Evolutionary conservation across 2,113 vertebrate genomes (phyloP).

Genomic region (Otis tarda): DNA sequence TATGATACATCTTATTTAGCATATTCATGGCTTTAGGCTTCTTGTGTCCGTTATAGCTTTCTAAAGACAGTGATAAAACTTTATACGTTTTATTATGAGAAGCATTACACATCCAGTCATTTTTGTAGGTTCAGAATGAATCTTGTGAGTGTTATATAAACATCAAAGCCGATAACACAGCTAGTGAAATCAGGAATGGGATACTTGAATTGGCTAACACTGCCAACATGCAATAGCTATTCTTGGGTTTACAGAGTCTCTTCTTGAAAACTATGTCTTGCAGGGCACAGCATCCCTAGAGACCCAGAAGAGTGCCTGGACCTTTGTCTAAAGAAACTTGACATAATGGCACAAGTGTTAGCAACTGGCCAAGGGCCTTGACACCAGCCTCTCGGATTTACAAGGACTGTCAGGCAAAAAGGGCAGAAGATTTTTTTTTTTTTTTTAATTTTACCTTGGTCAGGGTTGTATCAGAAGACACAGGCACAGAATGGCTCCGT

Average conservation of each 20-base stretch:
- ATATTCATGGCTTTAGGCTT: background rate
- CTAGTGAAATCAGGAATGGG: background rate
- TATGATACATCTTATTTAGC: background rate
- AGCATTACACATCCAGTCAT: rapidly evolving
- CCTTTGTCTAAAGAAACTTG: background rate
- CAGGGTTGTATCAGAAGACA: background rate
- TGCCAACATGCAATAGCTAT: background rate
- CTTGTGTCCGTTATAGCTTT: background rate
- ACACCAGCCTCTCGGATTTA: no score
- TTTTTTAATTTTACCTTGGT: background rate
- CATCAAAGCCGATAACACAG: background rate
- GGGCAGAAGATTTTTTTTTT: no score
- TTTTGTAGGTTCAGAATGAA: background rate
- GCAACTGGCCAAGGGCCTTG: background rate
- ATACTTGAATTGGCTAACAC: background rate
- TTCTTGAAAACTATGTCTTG: background rate
- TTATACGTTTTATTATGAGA: rapidly evolving
- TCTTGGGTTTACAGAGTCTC: background rate
- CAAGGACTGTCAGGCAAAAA: background rate
- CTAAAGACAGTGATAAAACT: background rate
- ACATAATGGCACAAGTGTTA: background rate
- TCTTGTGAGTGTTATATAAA: background rate
- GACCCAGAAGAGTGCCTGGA: background rate
- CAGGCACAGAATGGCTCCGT: background rate
- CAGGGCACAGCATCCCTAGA: background rate